Base-by-base conservation (phyloP, 2,888 invertebrate genomes). In the Heteromurus nitidus region DNA sequence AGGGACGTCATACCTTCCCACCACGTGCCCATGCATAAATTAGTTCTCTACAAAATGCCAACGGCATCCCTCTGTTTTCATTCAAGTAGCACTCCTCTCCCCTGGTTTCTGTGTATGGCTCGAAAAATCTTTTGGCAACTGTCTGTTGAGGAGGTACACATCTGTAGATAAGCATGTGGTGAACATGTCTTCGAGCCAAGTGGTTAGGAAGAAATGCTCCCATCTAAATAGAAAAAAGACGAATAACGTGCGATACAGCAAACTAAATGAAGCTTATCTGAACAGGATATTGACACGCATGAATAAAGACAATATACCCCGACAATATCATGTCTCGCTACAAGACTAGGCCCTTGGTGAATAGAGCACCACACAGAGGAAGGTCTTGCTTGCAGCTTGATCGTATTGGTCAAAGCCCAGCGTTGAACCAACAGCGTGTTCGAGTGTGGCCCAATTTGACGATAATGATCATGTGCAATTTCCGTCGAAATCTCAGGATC, bases 311-410 rank as follows among this genome's bases (percentile, higher is more conserved):
- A 16, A 55, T 65, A 36, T 80, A 83, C 83, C 72, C 80, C 83
- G 44, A 76, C 76, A 13, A 83, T 60, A 31, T 83, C 76, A 64
- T 68, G 77, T 50, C 77, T 67, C 1, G 3, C 3, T 3, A 9
- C n/a, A n/a, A 83, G 68, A 0, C 62, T 67, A 42, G 83, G 83
- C 7, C 68, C 73, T 24, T 30, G 53, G 18, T 83, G 70, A 0
- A 83, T 22, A 9, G 73, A 69, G 16, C 83, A 83, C 83, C 83
- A 83, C 20, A 72, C 76, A 3, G 83, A 68, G 1, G 83, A 68
- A 18, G 65, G 60, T 36, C 58, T 67, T 0, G 67, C 13, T 5
- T 76, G 50, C 44, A 80, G 50, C 11, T 60, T 26, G 7, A 80
- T 62, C 13, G 24, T 50, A 55, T 42, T 72, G n/a, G 76, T 70